Evolutionary conservation across 2,888 invertebrate genomes (phyloP), one percentile per base, ranked within the genome.

Genomic region (Drosophila leonis): DNA sequence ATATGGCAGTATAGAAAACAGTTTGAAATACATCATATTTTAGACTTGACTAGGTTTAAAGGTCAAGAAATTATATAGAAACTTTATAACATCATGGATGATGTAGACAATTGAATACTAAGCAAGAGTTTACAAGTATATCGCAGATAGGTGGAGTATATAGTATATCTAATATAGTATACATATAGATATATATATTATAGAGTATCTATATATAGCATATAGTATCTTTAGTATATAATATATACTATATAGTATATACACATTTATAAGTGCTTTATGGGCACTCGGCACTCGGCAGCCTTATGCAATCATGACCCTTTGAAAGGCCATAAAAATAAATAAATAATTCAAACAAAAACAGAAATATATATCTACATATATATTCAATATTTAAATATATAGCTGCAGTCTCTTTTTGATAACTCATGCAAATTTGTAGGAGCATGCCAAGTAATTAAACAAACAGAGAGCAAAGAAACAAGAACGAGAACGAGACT

Each of bases 371-470:
- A 15, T 35, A 33, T 12, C 10, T 12, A 51, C 18, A 49, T 29
- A 31, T 31, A 31, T 31, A 31, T 33, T 4, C 24, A 24, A 10
- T 33, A 10, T 18, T 24, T 24, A 24, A 33, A 51, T 29, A 29
- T 37, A 18, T 57, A 37, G 42, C 24, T 44, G 2, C 5, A 4
- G 37, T 24, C 35, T 37, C 52, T 56, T n/a, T 70, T 42, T 44
- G 9, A 56, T 44, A 51, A 60, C 65, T 69, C 76, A 71, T 75
- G 76, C 75, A 61, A 63, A 65, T 56, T 49, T 39, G 18, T 52
- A 44, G 61, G 35, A 39, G 46, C 76, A 78, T 76, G 76, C 76
- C 72, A 72, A 78, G 72, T 72, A 75, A 75, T 69, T 63, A 73
- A 75, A 62, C 65, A 71, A 80, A 79, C 35, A 44, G 31, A 64